phyloP scores from a whole-genome alignment of 2,888 invertebrate species.

The Pyrrhia umbra region DNA sequence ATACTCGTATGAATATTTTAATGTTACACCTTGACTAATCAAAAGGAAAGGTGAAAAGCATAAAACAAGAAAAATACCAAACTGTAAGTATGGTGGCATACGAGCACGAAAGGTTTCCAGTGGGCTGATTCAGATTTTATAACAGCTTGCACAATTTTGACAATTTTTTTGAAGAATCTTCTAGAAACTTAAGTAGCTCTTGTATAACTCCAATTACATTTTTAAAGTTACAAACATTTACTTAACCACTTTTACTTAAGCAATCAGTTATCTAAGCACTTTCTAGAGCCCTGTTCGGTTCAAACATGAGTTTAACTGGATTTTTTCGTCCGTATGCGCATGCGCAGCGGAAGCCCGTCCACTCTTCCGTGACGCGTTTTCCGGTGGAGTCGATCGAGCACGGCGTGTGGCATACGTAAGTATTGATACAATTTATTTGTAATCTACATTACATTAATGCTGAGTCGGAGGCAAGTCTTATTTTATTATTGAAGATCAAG shows the following conservation, averaged over 20 bases:
- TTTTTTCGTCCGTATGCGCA: constrained; percentile 58
- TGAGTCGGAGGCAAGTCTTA: not conserved
- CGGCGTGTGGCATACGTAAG: constrained; percentile 56
- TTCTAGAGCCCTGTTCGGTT: constrained; percentile 52
- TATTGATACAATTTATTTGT: constrained; percentile 41
- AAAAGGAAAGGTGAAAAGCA: too few species aligned
- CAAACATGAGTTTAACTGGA: constrained; percentile 43
- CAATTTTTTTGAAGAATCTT: not conserved
- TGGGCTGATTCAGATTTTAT: not conserved
- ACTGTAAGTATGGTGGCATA: too few species aligned
- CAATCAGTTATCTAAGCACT: constrained; percentile 52
- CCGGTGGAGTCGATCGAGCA: constrained; percentile 57
- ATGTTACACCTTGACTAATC: too few species aligned
- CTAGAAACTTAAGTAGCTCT: not conserved
- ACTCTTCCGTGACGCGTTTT: constrained; percentile 62
- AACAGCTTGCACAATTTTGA: not conserved
- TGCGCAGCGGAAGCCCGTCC: constrained; percentile 62
- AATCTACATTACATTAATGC: constrained; percentile 20
- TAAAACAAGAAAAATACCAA: too few species aligned
- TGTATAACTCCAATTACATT: constrained; percentile 18
- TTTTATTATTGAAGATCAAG: too few species aligned
- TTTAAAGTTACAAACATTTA: constrained; percentile 31
- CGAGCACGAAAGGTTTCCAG: too few species aligned
- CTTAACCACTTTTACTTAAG: constrained; percentile 51
- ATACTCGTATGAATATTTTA: too few species aligned